These are phyloP conservation scores for Nanorana parkeri DNA, from an alignment of 2,113 vertebrate species.

Conservation along the genomic window DNA sequence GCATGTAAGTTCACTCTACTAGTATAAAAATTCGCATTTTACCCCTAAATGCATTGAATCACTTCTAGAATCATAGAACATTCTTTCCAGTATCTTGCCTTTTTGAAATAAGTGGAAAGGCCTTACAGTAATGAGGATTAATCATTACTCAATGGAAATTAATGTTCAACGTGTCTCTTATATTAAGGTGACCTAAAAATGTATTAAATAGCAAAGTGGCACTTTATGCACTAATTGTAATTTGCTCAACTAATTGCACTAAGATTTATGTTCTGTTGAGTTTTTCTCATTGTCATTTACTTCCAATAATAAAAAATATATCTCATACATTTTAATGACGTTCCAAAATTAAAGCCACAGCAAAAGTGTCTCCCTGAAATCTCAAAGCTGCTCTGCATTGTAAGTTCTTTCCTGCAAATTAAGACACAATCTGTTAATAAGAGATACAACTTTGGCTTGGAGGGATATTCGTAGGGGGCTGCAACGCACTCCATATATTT, in stretches of 20 bases:
- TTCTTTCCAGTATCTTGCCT: constrained; percentile 14
- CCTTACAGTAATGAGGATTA: constrained; percentile 34
- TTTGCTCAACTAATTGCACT: constrained; percentile 6
- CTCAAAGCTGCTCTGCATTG: no score
- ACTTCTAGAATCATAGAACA: background rate
- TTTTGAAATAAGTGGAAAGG: constrained; percentile 23
- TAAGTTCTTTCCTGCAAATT: no score
- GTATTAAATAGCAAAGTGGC: constrained; percentile 25
- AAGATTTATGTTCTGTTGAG: constrained; percentile 26
- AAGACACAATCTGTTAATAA: no score
- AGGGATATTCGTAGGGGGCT: no score
- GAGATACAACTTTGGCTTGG: no score
- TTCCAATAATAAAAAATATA: constrained; percentile 13
- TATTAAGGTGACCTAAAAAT: constrained; percentile 40
- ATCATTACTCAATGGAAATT: constrained; percentile 35
- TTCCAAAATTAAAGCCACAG: constrained; percentile 6
- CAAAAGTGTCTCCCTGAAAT: no score
- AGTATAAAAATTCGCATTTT: no score
- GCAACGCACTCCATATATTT: no score
- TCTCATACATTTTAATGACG: background rate
- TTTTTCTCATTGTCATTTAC: constrained; percentile 20
- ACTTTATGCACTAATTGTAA: constrained; percentile 34
- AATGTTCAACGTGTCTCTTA: constrained; percentile 29
- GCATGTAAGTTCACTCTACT: no score
- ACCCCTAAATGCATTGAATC: background rate